Conservation (phyloP, 2,797 vertebrate genomes). For the Rhabdomys pumilio region DNA sequence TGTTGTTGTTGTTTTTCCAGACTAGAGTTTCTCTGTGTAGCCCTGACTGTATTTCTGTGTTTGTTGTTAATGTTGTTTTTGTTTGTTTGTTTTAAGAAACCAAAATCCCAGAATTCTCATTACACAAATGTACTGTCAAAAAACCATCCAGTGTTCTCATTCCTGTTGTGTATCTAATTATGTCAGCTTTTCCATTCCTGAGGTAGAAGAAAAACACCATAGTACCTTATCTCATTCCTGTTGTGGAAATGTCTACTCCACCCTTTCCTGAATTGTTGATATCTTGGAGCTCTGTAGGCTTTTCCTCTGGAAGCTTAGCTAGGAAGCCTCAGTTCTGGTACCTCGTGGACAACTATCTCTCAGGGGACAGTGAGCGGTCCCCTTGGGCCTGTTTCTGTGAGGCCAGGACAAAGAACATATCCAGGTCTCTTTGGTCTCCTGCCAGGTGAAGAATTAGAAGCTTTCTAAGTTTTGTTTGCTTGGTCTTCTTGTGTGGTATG, state of each 20-base stretch:
- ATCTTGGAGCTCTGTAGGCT: not conserved
- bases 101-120: no score
- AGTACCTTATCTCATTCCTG: not conserved
- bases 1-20: no score
- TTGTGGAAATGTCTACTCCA: no score
- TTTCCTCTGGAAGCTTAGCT: not conserved
- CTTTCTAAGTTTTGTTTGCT: not conserved
- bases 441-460: not conserved
- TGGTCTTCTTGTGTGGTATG: not conserved
- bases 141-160: accelerated
- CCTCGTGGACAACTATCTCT: not conserved
- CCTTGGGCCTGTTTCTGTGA: not conserved
- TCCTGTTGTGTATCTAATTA: not conserved
- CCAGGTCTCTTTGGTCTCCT: not conserved
- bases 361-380: not conserved
- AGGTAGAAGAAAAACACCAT: not conserved
- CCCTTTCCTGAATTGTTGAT: not conserved
- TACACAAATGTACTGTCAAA: no score
- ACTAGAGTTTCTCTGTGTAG: no score
- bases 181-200: not conserved
- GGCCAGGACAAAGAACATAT: not conserved
- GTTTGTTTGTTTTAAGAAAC: no score
- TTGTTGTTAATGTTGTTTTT: no score
- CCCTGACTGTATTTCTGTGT: no score
- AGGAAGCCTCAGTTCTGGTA: not conserved